Conservation (phyloP, 2,113 vertebrate species). For the Todiramphus saurophagus region DNA sequence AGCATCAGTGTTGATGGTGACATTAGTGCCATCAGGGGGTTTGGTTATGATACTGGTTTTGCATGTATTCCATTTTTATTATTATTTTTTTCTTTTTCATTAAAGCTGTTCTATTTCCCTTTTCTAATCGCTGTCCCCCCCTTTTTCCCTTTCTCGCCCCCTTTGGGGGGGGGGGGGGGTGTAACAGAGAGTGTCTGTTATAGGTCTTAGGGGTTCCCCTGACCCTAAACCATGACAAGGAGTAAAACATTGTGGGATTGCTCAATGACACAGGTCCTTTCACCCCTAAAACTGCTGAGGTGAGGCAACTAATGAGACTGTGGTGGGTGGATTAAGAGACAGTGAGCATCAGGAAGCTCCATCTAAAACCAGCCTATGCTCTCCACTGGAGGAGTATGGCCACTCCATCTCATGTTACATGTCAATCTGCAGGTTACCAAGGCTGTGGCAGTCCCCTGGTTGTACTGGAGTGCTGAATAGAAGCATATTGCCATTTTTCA, state of each 20-base stretch:
- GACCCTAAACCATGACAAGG: neutral
- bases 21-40: too few species aligned
- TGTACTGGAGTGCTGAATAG: neutral
- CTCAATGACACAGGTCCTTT: neutral
- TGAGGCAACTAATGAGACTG: neutral
- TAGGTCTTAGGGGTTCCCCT: too few species aligned
- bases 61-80: too few species aligned
- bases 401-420: neutral
- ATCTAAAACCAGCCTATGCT: neutral
- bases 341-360: neutral
- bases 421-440: neutral
- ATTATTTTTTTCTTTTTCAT: too few species aligned
- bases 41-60: too few species aligned
- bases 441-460: neutral
- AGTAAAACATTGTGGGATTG: neutral
- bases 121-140: too few species aligned
- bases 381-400: neutral
- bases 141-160: too few species aligned
- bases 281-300: neutral
- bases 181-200: too few species aligned
- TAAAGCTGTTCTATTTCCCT: too few species aligned
- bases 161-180: too few species aligned
- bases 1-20: too few species aligned
- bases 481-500: neutral
- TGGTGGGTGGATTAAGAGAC: neutral